phyloP scores from a whole-genome alignment of 2,888 invertebrate species.

The Theodoxus fluviatilis region DNA sequence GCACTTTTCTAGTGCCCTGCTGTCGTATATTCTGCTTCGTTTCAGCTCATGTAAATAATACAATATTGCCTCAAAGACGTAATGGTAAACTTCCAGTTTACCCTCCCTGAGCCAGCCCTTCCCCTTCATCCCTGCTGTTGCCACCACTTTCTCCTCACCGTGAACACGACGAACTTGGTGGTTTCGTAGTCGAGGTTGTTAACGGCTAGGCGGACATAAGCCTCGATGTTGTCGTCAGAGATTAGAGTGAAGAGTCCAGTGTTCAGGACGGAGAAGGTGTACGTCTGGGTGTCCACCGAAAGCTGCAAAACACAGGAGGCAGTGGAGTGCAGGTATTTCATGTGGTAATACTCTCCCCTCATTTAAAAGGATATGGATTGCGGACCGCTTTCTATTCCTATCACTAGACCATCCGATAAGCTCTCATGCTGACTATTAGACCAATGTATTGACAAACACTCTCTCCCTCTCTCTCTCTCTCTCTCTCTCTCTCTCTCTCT shows the following conservation, averaged over 20 bases:
- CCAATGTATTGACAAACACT: too few species aligned
- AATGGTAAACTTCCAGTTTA: too few species aligned
- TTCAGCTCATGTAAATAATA: background rate
- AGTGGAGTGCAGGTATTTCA: background rate
- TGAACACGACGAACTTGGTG: constrained; percentile 27
- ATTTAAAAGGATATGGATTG: background rate
- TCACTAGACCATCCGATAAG: background rate
- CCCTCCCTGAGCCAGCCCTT: too few species aligned
- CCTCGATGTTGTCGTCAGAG: constrained; percentile 29
- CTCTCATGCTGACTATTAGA: background rate
- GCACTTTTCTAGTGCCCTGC: too few species aligned
- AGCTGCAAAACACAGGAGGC: constrained; percentile 28
- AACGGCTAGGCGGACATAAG: too few species aligned
- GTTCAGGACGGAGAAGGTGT: constrained; percentile 33
- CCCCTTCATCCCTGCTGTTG: too few species aligned
- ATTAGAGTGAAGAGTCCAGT: constrained; percentile 37
- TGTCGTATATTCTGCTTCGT: too few species aligned
- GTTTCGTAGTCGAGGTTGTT: constrained; percentile 41
- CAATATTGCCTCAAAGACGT: background rate
- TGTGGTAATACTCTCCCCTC: background rate
- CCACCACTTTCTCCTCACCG: constrained; percentile 32
- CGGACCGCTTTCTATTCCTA: background rate
- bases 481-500: too few species aligned
- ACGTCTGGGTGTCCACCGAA: constrained; percentile 28
- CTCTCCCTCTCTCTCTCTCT: too few species aligned